Evolutionary conservation across 2,113 vertebrate genomes (phyloP).

Genomic region (rat (Rattus norvegicus)): GRCr8 NC_086038.1:42031501-42032000

Average conservation of each 20-base stretch:
- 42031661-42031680: neutral
- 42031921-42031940: neutral
- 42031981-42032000: conserved; percentile 21
- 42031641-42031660: neutral
- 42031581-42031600: neutral
- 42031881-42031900: neutral
- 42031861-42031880: neutral
- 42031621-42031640: neutral
- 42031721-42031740: neutral
- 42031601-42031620: neutral
- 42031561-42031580: neutral
- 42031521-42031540: neutral
- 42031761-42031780: neutral
- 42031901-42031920: neutral
- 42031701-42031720: neutral
- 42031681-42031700: neutral
- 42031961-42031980: neutral
- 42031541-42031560: neutral
- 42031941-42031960: neutral
- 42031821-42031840: neutral
- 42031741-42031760: neutral
- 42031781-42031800: neutral
- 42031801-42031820: conserved; percentile 1
- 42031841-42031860: neutral
- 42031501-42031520: neutral